A percentile compares a stretch with the other conserved stretches of the same genome.
Evolutionary conservation across 2,113 vertebrate species (phyloP).

Genomic region (Pelvicachromis taeniatus): DNA sequence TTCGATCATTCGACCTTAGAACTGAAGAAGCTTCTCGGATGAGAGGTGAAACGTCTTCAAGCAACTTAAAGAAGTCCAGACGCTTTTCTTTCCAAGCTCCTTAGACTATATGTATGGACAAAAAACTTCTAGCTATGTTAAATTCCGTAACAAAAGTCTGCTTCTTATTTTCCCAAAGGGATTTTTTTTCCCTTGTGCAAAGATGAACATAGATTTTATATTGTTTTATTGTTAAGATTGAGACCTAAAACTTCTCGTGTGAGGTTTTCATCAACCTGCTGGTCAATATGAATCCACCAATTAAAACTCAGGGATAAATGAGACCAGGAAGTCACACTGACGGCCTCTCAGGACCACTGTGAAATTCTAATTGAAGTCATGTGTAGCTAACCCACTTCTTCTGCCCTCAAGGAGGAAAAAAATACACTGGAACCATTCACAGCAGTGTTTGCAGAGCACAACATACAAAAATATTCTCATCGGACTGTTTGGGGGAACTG

Average conservation of each 20-base stretch:
- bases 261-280: conserved; percentile 4
- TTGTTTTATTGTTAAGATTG: not conserved
- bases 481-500: conserved; percentile 18
- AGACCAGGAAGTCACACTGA: conserved; percentile 36
- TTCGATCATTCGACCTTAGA: too few relatives aligned
- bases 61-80: too few relatives aligned
- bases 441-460: conserved; percentile 17
- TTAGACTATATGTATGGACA: not conserved
- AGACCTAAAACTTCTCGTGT: not conserved
- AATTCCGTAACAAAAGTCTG: not conserved
- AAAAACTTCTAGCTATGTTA: not conserved
- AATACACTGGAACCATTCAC: not conserved
- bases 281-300: conserved; percentile 25
- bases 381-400: conserved; percentile 38
- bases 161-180: not conserved
- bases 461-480: conserved; percentile 37
- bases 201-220: not conserved
- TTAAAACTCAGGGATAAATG: conserved; percentile 40
- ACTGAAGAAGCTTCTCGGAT: too few relatives aligned
- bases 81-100: too few relatives aligned
- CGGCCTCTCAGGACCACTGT: conserved; percentile 32
- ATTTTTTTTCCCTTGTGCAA: not conserved
- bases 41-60: too few relatives aligned
- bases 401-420: not conserved
- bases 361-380: conserved; percentile 47